Conservation (phyloP, 2,113 vertebrate genomes). For the Myrmecobius fasciatus region DNA sequence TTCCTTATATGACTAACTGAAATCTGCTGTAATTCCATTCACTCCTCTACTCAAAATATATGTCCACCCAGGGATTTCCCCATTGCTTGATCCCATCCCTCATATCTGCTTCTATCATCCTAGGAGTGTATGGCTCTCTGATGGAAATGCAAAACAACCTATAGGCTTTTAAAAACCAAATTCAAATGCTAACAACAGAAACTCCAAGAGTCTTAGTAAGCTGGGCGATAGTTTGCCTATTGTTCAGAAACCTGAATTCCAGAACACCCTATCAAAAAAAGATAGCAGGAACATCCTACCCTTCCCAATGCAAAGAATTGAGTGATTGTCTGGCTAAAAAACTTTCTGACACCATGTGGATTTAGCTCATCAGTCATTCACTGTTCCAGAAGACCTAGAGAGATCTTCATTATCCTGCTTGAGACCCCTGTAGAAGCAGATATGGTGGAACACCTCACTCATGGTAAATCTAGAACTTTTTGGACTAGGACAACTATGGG, state of each 20-base stretch:
- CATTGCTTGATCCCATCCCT: neutral
- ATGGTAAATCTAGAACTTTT: neutral
- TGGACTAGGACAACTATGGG: neutral
- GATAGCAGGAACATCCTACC: neutral
- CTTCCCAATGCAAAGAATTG: neutral
- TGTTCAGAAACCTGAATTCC: neutral
- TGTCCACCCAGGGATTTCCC: neutral
- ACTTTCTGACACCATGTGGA: neutral
- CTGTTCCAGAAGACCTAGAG: neutral
- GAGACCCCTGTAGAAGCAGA: neutral
- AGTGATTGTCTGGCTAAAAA: neutral
- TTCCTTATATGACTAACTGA: neutral
- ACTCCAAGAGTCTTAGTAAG: neutral
- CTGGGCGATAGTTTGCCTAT: neutral
- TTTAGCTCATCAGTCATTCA: neutral
- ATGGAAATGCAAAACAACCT: neutral
- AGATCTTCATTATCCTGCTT: neutral
- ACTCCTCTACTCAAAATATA: neutral
- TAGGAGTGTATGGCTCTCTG: neutral
- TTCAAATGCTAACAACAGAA: neutral
- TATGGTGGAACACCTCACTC: neutral
- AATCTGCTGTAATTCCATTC: neutral
- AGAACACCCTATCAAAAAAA: neutral
- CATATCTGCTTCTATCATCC: neutral
- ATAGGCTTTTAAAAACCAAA: neutral